phyloP scores from a whole-genome alignment of 2,888 invertebrate genomes.

The Drosophila leonis region DNA sequence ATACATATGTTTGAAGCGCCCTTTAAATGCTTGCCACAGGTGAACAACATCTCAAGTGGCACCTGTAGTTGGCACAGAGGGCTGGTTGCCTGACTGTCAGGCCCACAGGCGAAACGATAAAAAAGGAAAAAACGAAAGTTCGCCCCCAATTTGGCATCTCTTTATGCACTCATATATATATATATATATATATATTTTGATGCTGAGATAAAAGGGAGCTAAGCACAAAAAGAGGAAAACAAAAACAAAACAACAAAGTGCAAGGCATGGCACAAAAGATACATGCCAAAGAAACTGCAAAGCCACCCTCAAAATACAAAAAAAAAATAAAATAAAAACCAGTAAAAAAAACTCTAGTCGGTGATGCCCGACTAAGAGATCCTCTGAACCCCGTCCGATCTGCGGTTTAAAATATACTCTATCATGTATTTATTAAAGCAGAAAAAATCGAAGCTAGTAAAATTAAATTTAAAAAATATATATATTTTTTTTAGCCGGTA shows the following conservation, averaged over 20 bases:
- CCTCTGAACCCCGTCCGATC: no score
- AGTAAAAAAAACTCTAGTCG: no score
- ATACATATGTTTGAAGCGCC: slow-evolving; percentile 14
- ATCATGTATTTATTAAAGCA: no score
- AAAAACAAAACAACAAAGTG: slow-evolving; percentile 63
- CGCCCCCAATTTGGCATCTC: slow-evolving; percentile 80
- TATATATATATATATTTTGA: slow-evolving; percentile 25
- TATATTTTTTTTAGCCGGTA: no score
- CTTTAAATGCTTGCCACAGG: slow-evolving; percentile 74
- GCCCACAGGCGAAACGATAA: slow-evolving; percentile 51
- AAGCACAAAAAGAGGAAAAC: slow-evolving; percentile 42
- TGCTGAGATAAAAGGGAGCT: slow-evolving; percentile 64
- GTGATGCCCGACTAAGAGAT: no score
- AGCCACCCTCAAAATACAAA: slow-evolving; percentile 44
- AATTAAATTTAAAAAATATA: no score
- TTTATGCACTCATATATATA: slow-evolving; percentile 37
- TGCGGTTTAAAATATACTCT: no score
- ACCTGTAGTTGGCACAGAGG: slow-evolving; percentile 66
- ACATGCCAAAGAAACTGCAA: slow-evolving; percentile 65
- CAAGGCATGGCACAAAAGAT: slow-evolving; percentile 63
- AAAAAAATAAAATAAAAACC: no score
- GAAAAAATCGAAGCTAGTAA: no score
- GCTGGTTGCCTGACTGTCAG: slow-evolving; percentile 36
- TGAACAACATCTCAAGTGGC: slow-evolving; percentile 83
- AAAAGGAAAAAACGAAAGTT: slow-evolving; percentile 83